Evolutionary conservation across 2,888 invertebrate genomes (phyloP).

Genomic region (Helleia helle): DNA sequence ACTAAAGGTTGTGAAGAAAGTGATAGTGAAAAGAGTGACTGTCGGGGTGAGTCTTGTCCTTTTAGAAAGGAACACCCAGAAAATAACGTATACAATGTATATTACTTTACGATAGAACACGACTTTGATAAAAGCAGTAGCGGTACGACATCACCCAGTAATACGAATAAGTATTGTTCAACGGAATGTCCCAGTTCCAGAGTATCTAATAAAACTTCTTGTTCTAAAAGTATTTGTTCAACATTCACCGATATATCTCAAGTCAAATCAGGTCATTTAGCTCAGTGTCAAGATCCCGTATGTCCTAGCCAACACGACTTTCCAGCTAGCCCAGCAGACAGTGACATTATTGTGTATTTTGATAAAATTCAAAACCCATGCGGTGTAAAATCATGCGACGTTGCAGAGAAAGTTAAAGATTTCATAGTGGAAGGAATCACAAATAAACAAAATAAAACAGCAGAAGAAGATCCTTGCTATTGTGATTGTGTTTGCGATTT

Average conservation of each 20-base stretch:
- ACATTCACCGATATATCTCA: constrained; percentile 18
- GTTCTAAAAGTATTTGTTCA: constrained; percentile 43
- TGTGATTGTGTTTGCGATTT: constrained; percentile 60
- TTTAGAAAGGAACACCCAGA: constrained; percentile 20
- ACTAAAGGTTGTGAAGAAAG: constrained; percentile 40
- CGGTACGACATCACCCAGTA: constrained; percentile 21
- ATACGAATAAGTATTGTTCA: constrained; percentile 35
- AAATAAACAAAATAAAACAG: constrained; percentile 29
- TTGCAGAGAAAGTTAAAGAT: constrained; percentile 51
- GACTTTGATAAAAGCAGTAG: constrained; percentile 32
- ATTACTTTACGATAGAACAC: constrained; percentile 56
- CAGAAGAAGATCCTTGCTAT: constrained; percentile 42
- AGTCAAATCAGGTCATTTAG: constrained; percentile 19
- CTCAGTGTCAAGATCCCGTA: constrained; percentile 29
- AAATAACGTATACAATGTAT: constrained; percentile 42
- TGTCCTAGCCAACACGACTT: constrained; percentile 29
- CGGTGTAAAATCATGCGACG: constrained; percentile 48
- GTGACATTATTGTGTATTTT: constrained; percentile 41
- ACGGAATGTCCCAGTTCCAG: constrained; percentile 41
- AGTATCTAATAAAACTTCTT: constrained; percentile 31
- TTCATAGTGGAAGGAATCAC: constrained; percentile 41
- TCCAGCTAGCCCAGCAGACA: constrained; percentile 54
- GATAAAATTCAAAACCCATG: constrained; percentile 52
- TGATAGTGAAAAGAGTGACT: constrained; percentile 32
- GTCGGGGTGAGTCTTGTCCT: constrained; percentile 43